Evolutionary conservation across 2,113 vertebrate genomes (phyloP), one percentile per base, ranked within the genome.

Genomic region (Oncorhynchus masou): DNA sequence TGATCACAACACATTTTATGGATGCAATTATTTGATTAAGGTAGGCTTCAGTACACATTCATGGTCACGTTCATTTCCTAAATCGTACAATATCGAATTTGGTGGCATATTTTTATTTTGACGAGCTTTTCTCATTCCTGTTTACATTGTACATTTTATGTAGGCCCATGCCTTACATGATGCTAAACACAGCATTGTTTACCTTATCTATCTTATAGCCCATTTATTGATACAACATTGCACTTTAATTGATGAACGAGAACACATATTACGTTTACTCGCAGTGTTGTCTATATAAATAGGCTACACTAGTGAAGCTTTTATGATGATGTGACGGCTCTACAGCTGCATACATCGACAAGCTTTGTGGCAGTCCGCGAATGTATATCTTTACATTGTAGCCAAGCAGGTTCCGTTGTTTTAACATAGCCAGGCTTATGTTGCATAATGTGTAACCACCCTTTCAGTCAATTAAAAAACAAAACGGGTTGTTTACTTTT

Each of bases 281-380:
- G 54, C 15, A 45, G 39, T 19, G 51, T 19, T 15, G 51, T 9
- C 6, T 22, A 22, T 24, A 22, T 62, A 15, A 57, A 57, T 57
- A 57, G 9, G 51, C 51, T 57, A 20, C 19, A 39, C 8, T 39
- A 39, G 39, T 39, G 39, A 39, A 7, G 54, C 20, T 9, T 62
- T 62, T 22, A 7, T 62, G 19, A 54, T 54, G 12, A 54, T 19
- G 51, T 54, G 25, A 79, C 78, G 8, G 16, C n/a, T 62, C 71
- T 80, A 66, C 59, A 2, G 71, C 75, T 73, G 68, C 64, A 24
- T 45, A 66, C 81, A 77, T 80, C 81, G 79, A 80, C 81, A 76
- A 83, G 84, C 68, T 79, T 88, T 85, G 77, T 82, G 77, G 81
- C 78, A 74, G 57, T 65, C 45, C 73, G 75, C 80, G 81, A 78